These are phyloP conservation scores for Austrofundulus limnaeus DNA, from an alignment of 2,113 vertebrate species.

Conservation along the genomic window DNA sequence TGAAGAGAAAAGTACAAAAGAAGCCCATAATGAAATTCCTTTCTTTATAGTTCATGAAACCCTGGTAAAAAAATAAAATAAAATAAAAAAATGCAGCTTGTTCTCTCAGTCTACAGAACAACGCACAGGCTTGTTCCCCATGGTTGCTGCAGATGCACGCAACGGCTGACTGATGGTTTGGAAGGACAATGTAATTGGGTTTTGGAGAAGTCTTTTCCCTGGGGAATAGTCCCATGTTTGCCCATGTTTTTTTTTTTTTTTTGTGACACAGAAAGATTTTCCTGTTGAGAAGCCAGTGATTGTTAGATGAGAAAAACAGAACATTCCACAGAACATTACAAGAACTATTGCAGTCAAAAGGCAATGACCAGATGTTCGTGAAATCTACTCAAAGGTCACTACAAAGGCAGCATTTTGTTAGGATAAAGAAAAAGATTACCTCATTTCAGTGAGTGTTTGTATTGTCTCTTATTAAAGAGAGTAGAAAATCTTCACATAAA, in stretches of 20 bases:
- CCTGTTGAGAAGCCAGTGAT: slow-evolving; percentile 53
- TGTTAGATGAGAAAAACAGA: slow-evolving; percentile 49
- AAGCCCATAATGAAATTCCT: slow-evolving; percentile 25
- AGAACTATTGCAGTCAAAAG: slow-evolving; percentile 14
- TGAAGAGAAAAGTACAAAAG: slow-evolving; percentile 34
- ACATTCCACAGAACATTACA: slow-evolving; percentile 10
- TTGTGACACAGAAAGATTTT: slow-evolving; percentile 51
- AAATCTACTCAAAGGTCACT: neutral
- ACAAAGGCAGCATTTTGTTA: slow-evolving; percentile 1
- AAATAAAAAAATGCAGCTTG: slow-evolving; percentile 29
- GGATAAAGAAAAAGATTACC: slow-evolving; percentile 13
- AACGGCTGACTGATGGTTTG: slow-evolving; percentile 59
- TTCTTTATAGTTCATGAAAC: slow-evolving; percentile 35
- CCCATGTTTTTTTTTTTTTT: slow-evolving; percentile 60
- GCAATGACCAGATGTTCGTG: neutral
- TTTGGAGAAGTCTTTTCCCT: slow-evolving; percentile 48
- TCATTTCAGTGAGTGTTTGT: slow-evolving; percentile 2
- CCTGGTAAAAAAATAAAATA: neutral
- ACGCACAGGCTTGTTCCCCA: slow-evolving; percentile 33
- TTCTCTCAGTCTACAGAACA: slow-evolving; percentile 51
- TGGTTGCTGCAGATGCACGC: slow-evolving; percentile 44
- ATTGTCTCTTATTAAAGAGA: slow-evolving; percentile 1
- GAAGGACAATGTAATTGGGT: slow-evolving; percentile 64
- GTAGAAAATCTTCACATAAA: neutral
- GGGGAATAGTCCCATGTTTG: slow-evolving; percentile 42